These are phyloP conservation scores for Brachyhypopomus gauderio DNA, from an alignment of 2,113 vertebrate species.

Conservation along the genomic window DNA sequence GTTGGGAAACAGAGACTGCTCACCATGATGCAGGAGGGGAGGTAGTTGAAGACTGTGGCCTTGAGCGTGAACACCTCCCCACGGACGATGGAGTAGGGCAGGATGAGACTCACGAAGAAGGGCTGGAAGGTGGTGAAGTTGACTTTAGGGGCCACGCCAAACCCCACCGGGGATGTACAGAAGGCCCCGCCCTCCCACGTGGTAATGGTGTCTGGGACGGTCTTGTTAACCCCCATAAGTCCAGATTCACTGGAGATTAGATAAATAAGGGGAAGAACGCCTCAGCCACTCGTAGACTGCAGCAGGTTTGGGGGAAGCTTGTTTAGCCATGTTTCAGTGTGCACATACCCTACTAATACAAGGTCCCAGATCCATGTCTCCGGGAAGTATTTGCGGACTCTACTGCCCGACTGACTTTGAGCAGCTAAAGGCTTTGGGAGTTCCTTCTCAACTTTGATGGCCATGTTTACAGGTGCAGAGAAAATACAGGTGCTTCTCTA, in stretches of 20 bases:
- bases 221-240: slow-evolving; percentile 34
- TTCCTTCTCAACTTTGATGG: too few species aligned
- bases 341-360: slow-evolving; percentile 78
- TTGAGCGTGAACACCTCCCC: slow-evolving; percentile 75
- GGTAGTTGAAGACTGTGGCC: slow-evolving; percentile 84
- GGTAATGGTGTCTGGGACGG: slow-evolving; percentile 85
- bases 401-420: slow-evolving; percentile 55
- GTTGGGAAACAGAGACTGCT: too few species aligned
- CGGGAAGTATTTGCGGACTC: slow-evolving; percentile 80
- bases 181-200: slow-evolving; percentile 83
- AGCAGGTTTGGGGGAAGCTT: neutral
- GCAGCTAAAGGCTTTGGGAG: too few species aligned
- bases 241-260: slow-evolving; percentile 19
- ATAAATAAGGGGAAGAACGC: neutral
- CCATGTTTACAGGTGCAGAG: too few species aligned
- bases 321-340: too few species aligned
- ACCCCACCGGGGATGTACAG: slow-evolving; percentile 80
- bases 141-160: slow-evolving; percentile 77
- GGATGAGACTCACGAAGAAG: slow-evolving; percentile 81
- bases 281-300: neutral
- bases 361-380: slow-evolving; percentile 91
- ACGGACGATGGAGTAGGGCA: slow-evolving; percentile 84
- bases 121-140: slow-evolving; percentile 76
- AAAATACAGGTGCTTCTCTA: too few species aligned
- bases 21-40: slow-evolving; percentile 82